These are phyloP conservation scores for Hypsibius dujardini DNA, from an alignment of 1,140 invertebrate genomes.

Conservation along the genomic window DNA sequence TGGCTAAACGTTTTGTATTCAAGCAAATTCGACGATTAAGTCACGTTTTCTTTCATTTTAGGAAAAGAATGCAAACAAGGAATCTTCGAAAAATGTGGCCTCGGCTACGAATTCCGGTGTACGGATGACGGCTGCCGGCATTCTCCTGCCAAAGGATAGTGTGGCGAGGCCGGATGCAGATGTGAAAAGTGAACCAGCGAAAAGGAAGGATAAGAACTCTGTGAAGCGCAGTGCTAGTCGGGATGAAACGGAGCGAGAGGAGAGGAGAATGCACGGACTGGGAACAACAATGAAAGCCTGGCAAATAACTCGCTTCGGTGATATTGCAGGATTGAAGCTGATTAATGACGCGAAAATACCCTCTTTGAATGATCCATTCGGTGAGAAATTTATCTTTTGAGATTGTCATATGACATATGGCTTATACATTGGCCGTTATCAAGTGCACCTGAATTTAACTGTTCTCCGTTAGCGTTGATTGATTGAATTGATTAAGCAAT, in stretches of 20 bases:
- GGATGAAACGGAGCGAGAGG: neutral
- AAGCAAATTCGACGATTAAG: too few relatives aligned
- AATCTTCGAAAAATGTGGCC: too few relatives aligned
- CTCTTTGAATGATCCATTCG: constrained; percentile 7
- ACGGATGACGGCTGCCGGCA: neutral
- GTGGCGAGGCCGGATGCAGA: neutral
- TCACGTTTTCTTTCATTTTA: too few relatives aligned
- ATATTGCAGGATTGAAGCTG: constrained; percentile 45
- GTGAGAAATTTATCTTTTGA: neutral
- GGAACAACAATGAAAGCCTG: constrained; percentile 47
- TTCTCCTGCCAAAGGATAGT: neutral
- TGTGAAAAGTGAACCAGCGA: neutral
- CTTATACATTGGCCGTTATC: too few relatives aligned
- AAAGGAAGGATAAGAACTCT: neutral
- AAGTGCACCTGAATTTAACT: too few relatives aligned
- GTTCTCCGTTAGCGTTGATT: too few relatives aligned
- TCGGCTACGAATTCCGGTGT: too few relatives aligned
- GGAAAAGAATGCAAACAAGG: too few relatives aligned
- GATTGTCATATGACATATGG: too few relatives aligned
- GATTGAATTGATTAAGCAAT: too few relatives aligned
- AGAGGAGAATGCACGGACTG: neutral
- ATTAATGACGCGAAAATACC: constrained; percentile 37
- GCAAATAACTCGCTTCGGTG: constrained; percentile 56
- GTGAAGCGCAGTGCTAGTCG: neutral
- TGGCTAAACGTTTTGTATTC: too few relatives aligned